These are phyloP conservation scores for Sphaerophoria rueppellii DNA, from an alignment of 2,888 invertebrate species.

Conservation along the genomic window DNA sequence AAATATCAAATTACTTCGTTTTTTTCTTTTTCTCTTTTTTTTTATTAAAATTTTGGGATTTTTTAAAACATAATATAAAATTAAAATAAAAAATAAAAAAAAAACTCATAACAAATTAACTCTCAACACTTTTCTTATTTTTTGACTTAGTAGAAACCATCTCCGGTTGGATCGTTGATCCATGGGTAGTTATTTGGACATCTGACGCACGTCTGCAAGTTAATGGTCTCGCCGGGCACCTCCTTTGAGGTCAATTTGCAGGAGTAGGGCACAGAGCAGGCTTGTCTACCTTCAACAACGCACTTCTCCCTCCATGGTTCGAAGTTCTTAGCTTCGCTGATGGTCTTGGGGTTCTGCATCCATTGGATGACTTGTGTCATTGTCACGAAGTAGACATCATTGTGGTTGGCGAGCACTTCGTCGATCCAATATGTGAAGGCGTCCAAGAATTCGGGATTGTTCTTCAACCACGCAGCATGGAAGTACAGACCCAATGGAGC, in stretches of 20 bases:
- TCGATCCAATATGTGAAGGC: conserved; percentile 97
- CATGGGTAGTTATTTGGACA: conserved; percentile 98
- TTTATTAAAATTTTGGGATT: conserved; percentile 54
- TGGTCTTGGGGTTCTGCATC: conserved; percentile 95
- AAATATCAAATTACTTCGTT: conserved; percentile 1
- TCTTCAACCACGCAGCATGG: conserved; percentile 96
- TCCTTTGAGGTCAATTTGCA: conserved; percentile 96
- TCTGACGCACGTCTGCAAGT: conserved; percentile 95
- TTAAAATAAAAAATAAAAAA: conserved; percentile 57
- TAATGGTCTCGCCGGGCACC: conserved; percentile 96
- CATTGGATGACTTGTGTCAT: conserved; percentile 98
- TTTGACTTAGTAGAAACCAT: conserved; percentile 90
- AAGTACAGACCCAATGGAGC: conserved; percentile 95
- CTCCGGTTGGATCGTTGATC: conserved; percentile 92
- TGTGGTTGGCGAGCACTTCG: conserved; percentile 91
- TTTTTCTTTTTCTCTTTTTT: conserved; percentile 53
- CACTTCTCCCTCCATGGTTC: conserved; percentile 98
- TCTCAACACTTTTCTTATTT: conserved; percentile 82
- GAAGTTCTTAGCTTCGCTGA: conserved; percentile 93
- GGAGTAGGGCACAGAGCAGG: conserved; percentile 94
- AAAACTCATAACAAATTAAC: conserved; percentile 72
- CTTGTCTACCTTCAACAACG: conserved; percentile 90
- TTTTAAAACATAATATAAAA: conserved; percentile 59
- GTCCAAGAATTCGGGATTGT: conserved; percentile 95
- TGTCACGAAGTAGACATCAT: conserved; percentile 96